Evolutionary conservation across 1,140 invertebrate genomes (phyloP).

Genomic region (Tribolium castaneum): DNA sequence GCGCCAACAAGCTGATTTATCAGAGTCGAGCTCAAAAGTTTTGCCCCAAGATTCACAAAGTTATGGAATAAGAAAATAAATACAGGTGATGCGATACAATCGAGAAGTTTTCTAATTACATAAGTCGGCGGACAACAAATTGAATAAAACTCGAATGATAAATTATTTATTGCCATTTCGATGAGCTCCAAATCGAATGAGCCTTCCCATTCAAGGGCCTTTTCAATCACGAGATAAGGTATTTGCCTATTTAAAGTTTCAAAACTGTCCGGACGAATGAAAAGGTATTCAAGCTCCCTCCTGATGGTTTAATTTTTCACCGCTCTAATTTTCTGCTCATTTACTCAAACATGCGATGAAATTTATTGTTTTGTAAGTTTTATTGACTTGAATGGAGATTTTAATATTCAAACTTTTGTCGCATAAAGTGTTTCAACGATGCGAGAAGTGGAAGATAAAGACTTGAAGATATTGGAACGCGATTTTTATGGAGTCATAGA

Average conservation of each 20-base stretch:
- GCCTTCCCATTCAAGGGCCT: neutral
- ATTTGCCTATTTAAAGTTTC: conserved; percentile 29
- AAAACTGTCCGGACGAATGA: neutral
- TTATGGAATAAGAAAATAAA: conserved; percentile 2
- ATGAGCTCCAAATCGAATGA: conserved; percentile 12
- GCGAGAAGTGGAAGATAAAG: conserved; percentile 19
- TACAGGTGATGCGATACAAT: neutral
- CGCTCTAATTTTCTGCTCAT: conserved; percentile 10
- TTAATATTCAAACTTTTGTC: conserved; percentile 34
- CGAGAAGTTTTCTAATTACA: conserved; percentile 17
- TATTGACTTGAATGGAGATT: neutral
- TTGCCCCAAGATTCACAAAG: neutral
- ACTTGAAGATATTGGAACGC: conserved; percentile 28
- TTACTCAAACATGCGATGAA: neutral
- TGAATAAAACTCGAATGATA: conserved; percentile 12
- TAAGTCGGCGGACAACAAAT: conserved; percentile 12
- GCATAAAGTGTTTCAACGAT: conserved; percentile 24
- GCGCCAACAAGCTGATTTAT: neutral
- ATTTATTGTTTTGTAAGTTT: neutral
- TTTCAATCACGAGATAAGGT: conserved; percentile 17
- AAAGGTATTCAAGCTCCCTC: conserved; percentile 9
- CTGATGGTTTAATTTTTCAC: conserved; percentile 15
- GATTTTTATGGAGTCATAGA: conserved; percentile 27
- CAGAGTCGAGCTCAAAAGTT: conserved; percentile 1
- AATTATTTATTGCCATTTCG: conserved; percentile 23